These are phyloP conservation scores for Orthonyx spaldingii DNA, from an alignment of 2,113 vertebrate species.

Conservation along the genomic window DNA sequence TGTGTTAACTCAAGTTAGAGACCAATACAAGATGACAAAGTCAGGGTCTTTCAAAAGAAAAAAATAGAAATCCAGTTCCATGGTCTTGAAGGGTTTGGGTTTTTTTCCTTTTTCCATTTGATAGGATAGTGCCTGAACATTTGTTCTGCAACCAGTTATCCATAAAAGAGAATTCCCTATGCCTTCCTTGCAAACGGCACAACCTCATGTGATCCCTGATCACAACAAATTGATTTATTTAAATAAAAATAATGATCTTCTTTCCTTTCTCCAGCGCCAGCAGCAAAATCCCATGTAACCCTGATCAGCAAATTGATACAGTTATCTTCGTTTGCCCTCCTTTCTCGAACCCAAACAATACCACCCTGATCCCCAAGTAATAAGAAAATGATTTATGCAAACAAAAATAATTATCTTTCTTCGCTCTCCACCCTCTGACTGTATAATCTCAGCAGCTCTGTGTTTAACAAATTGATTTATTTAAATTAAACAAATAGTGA, in stretches of 20 bases:
- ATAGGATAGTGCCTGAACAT: not conserved
- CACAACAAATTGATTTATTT: slow-evolving; percentile 69
- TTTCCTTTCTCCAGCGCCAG: slow-evolving; percentile 14
- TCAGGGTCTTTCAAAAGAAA: not conserved
- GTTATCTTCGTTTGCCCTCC: slow-evolving; percentile 49
- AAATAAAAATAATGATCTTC: slow-evolving; percentile 62
- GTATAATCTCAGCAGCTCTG: slow-evolving; percentile 44
- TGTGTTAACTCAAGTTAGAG: not conserved
- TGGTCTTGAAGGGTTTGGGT: fast-evolving
- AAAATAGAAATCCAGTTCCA: not conserved
- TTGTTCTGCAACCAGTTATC: not conserved
- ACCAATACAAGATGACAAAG: not conserved
- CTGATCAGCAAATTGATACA: slow-evolving; percentile 47
- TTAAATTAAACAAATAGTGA: slow-evolving; percentile 52
- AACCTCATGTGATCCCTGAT: slow-evolving; percentile 47
- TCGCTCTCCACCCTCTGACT: slow-evolving; percentile 46
- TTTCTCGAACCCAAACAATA: slow-evolving; percentile 38
- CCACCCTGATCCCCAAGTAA: slow-evolving; percentile 64
- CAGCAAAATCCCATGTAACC: slow-evolving; percentile 48
- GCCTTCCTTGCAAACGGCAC: not conserved
- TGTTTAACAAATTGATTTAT: slow-evolving; percentile 70
- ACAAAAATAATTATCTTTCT: slow-evolving; percentile 59
- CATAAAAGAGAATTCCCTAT: slow-evolving; percentile 22
- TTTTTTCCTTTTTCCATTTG: not conserved
- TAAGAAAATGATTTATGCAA: slow-evolving; percentile 73